These are phyloP conservation scores for Cephonodes hylas DNA, from an alignment of 2,888 invertebrate species.

Conservation along the genomic window DNA sequence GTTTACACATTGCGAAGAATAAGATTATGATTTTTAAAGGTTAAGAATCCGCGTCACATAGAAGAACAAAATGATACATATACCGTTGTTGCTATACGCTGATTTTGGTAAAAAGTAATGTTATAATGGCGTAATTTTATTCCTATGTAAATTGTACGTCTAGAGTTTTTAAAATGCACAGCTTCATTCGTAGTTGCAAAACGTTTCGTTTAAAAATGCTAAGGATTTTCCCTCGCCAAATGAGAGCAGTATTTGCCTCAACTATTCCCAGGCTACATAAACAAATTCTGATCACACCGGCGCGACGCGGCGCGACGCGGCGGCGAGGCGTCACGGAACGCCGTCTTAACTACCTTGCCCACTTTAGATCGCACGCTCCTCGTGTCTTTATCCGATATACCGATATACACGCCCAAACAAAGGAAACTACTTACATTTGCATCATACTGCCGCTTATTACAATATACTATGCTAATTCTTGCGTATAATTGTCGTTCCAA, in stretches of 20 bases:
- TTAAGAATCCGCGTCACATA: background rate
- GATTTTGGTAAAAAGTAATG: slow-evolving; percentile 14
- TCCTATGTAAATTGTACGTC: slow-evolving; percentile 56
- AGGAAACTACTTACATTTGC: slow-evolving; percentile 18
- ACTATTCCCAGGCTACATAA: slow-evolving; percentile 73
- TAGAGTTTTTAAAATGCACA: slow-evolving; percentile 59
- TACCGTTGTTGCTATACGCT: slow-evolving; percentile 6
- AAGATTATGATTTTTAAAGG: background rate
- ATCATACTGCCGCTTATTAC: slow-evolving; percentile 1
- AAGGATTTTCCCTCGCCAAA: slow-evolving; percentile 70
- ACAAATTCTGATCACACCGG: slow-evolving; percentile 75
- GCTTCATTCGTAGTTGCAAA: slow-evolving; percentile 70
- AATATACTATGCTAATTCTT: background rate
- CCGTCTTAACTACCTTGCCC: slow-evolving; percentile 32
- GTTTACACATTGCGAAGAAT: no score
- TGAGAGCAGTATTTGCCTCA: slow-evolving; percentile 65
- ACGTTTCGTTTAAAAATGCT: slow-evolving; percentile 70
- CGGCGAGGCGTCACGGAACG: slow-evolving; percentile 37
- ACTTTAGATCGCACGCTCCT: slow-evolving; percentile 27
- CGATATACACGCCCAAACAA: slow-evolving; percentile 15
- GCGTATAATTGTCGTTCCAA: background rate
- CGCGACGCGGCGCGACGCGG: slow-evolving; percentile 43
- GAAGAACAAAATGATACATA: background rate
- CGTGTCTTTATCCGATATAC: slow-evolving; percentile 15
- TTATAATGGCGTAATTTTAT: slow-evolving; percentile 51